Base-by-base conservation (phyloP, 64 coral and sea anemone genomes). In the Montipora efflorescens region DNA sequence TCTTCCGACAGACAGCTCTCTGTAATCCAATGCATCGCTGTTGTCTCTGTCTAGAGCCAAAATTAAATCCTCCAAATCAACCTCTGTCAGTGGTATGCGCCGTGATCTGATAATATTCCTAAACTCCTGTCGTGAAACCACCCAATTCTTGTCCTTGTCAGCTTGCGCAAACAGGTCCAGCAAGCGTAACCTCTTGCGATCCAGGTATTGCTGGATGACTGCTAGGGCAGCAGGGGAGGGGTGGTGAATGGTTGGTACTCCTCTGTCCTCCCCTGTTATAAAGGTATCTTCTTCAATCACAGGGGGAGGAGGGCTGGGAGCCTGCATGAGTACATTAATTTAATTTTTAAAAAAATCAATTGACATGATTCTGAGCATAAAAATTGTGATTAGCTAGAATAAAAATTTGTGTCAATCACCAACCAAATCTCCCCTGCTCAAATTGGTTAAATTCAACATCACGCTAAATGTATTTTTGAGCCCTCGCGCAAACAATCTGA, bases 91-190 rank as follows among this genome's bases (percentile, higher is more conserved):
- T 16, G 96, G 96, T 11, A 97, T 97, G 45, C 87, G 79, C 76
- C 89, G 73, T 6, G 96, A 97, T 62, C 66, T 76, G 47, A 97
- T 97, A 49, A 97, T 95, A 23, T 92, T 97, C 20, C 93, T 77
- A 51, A 97, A 97, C 61, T 97, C 96, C 47, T 94, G 83, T 16
- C 96, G 79, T 15, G 96, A 91, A 43, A 97, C 84, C 47, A 76
- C 91, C 96, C 96, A 97, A 93, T 95, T 97, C 79, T 97, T 97
- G 93, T 97, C 96, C 53, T 97, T 97, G 57, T 97, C 96, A 36
- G 96, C 96, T 74, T 97, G 96, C 48, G 93, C 82, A 92, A 97
- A 97, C 82, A 97, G 77, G 61, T 97, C 96, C 19, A 97, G 46
- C 62, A 97, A 83, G 10, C 96, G 89, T 22, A 97, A 57, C 52